Base-by-base conservation (phyloP, 2,113 vertebrate genomes). In the Clarias batrachus region DNA sequence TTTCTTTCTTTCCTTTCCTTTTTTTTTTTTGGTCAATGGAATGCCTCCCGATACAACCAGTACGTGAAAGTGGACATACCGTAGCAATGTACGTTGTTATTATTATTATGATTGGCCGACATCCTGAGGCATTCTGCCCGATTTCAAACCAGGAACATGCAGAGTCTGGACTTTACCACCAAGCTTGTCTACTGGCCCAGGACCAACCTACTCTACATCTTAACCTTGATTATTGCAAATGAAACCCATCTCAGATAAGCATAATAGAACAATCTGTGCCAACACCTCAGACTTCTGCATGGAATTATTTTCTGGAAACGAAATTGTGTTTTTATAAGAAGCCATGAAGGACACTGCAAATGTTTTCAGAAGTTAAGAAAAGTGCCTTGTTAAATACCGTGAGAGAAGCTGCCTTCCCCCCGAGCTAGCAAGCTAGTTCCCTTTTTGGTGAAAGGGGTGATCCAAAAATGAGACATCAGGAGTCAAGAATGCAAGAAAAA, bases 401-500 rank as follows among this genome's bases (percentile, higher is more conserved):
- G 82, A 83, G 82, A 70, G 23, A 65, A 70, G 56, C 76, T 68
- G 60, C 19, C 62, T 86, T 70, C 65, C 63, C 65, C 77, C 73
- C 19, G 7, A 77, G 78, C 21, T 27, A 59, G 48, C 60, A 27
- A 70, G 82, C 17, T 70, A 68, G 65, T 30, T 48, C 52, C 33
- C 19, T 33, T 54, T 78, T 83, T 82, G 13, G 71, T 82, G 23
- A 70, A 82, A 66, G 71, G 14, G 66, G 8, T 13, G n/a, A 82
- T 74, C 59, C 19, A 33, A 78, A 83, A 78, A 87, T 78, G 54
- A 65, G 82, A 83, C 86, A 83, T 83, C 81, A 68, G 86, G 62
- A 77, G 60, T 76, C 60, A 83, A 87, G 70, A 83, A 87, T 87
- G 81, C 52, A 65, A 65, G 54, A 59, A 73, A 77, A 77, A 56